Conservation (phyloP, 2,113 vertebrate species). For the Parus major region DNA sequence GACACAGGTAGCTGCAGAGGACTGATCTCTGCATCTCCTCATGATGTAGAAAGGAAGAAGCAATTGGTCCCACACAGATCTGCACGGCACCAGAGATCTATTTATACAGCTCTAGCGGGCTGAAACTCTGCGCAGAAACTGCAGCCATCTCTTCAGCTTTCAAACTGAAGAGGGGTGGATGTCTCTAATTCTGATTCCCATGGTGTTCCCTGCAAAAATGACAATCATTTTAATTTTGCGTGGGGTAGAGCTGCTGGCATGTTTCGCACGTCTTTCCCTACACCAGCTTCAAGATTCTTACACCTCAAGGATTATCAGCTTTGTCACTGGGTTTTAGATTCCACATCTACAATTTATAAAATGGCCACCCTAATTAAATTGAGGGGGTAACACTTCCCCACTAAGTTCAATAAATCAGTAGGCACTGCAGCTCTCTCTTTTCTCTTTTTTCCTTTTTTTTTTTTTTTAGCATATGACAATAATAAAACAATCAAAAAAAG, state of each 20-base stretch:
- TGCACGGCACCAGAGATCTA: neutral
- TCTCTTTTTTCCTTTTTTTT: neutral
- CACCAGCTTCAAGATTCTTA: neutral
- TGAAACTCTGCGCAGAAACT: conserved; percentile 41
- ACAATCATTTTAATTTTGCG: conserved; percentile 29
- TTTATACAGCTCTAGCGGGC: neutral
- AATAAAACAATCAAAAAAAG: neutral
- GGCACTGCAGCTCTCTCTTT: neutral
- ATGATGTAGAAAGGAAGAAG: neutral
- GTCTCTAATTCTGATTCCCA: conserved; percentile 35
- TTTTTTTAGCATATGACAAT: neutral
- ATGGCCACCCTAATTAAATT: neutral
- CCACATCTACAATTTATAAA: conserved; percentile 10
- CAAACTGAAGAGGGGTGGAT: neutral
- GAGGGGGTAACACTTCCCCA: neutral
- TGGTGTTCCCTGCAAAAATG: conserved; percentile 47
- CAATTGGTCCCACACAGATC: neutral
- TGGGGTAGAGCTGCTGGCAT: neutral
- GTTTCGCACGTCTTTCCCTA: neutral
- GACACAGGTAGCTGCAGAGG: neutral
- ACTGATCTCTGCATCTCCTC: neutral
- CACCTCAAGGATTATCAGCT: conserved; percentile 14
- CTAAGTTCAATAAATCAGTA: neutral
- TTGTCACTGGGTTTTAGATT: neutral
- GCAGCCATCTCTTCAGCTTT: conserved; percentile 37